Percentiles rank a stretch among this genome's conserved stretches.
Evolutionary conservation across 2,113 vertebrate genomes (phyloP).

Genomic region (Ceyx melanurus): DNA sequence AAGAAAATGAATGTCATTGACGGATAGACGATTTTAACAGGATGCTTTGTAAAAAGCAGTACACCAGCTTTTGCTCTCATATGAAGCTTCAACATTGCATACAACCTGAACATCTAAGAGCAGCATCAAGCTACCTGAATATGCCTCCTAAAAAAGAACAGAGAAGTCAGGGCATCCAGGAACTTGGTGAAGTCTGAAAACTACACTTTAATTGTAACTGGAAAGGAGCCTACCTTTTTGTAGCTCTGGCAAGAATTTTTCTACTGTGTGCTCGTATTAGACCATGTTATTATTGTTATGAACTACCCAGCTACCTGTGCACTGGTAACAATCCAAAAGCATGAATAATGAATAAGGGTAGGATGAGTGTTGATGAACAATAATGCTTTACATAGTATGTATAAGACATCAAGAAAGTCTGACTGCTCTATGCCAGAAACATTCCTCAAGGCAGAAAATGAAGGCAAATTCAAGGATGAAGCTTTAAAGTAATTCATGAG

Average conservation of each 20-base stretch:
- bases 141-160: background rate
- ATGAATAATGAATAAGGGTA: background rate
- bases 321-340: background rate
- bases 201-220: fast-evolving
- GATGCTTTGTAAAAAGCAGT: background rate
- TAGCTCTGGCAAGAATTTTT: background rate
- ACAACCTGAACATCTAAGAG: fast-evolving
- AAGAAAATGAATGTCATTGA: background rate
- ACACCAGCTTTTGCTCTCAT: background rate
- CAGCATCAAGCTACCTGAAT: background rate
- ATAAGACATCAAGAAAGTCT: background rate
- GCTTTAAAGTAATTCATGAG: background rate
- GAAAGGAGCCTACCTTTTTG: fast-evolving
- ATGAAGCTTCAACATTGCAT: background rate
- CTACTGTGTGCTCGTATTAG: fast-evolving
- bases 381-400: background rate
- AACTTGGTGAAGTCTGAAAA: background rate
- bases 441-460: background rate
- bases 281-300: background rate
- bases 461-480: background rate
- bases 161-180: background rate
- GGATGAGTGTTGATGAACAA: fast-evolving
- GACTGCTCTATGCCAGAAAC: background rate
- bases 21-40: background rate
- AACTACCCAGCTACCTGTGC: background rate